These are phyloP conservation scores for Meloidogyne exigua DNA, from an alignment of 1,140 invertebrate species.

Conservation along the genomic window DNA sequence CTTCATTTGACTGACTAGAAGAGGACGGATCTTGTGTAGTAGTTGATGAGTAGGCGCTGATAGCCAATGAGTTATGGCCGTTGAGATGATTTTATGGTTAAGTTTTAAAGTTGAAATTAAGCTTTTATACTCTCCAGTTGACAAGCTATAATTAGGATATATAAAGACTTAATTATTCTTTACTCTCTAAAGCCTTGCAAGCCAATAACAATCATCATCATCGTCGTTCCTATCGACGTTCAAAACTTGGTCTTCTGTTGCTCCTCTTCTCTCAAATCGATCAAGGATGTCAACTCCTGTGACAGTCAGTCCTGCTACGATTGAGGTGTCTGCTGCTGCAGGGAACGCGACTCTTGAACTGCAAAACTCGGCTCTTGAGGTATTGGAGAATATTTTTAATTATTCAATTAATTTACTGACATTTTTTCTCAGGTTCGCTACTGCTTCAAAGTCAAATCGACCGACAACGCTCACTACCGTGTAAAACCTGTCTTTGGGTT, in stretches of 20 bases:
- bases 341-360: background rate
- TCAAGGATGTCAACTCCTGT: background rate
- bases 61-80: background rate
- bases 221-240: background rate
- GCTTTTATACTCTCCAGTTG: too few relatives aligned
- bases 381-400: background rate
- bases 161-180: too few relatives aligned
- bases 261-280: background rate
- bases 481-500: constrained; percentile 53
- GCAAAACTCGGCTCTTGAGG: background rate
- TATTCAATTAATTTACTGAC: background rate
- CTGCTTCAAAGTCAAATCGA: constrained; percentile 50
- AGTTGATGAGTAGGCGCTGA: background rate
- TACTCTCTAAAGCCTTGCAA: too few relatives aligned
- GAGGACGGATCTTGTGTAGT: background rate
- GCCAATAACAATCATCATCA: background rate
- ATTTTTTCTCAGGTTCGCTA: constrained; percentile 9
- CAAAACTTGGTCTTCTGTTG: background rate
- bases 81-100: background rate
- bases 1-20: background rate
- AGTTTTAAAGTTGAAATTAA: too few relatives aligned
- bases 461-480: constrained; percentile 53
- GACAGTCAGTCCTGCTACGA: background rate
- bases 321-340: background rate
- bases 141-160: too few relatives aligned